These are phyloP conservation scores for Lottia gigantea DNA, from an alignment of 2,888 invertebrate genomes.

Conservation along the genomic window DNA sequence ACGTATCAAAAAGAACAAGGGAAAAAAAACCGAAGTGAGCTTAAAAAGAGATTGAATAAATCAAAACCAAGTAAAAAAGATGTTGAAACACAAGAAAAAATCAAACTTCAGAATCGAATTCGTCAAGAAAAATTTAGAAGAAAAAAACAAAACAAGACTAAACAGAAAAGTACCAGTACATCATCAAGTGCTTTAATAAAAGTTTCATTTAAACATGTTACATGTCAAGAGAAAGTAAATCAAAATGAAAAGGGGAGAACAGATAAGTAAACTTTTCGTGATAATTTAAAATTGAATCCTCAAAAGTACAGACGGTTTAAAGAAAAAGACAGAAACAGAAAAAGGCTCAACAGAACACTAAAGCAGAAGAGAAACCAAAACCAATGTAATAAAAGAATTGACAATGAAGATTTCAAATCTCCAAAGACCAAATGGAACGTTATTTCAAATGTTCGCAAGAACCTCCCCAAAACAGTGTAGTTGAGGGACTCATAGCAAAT, in stretches of 20 bases:
- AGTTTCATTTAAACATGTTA: too few relatives aligned
- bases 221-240: not conserved
- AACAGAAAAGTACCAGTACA: too few relatives aligned
- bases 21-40: not conserved
- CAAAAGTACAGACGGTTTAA: not conserved
- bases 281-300: not conserved
- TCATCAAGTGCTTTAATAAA: too few relatives aligned
- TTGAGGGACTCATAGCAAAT: not conserved
- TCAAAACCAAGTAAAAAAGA: not conserved
- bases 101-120: not conserved
- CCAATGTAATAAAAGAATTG: too few relatives aligned
- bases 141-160: not conserved
- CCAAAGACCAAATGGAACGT: not conserved
- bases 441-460: not conserved
- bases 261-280: not conserved
- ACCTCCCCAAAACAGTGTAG: constrained; percentile 1
- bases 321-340: too few relatives aligned
- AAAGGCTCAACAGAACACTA: too few relatives aligned
- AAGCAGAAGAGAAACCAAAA: too few relatives aligned
- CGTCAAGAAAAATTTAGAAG: not conserved
- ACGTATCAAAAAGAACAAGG: not conserved
- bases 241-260: not conserved
- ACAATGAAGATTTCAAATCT: not conserved
- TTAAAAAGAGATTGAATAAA: not conserved
- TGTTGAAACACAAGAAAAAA: not conserved